Evolutionary conservation across 2,888 invertebrate genomes (phyloP).

Genomic region (Alcis repandata): DNA sequence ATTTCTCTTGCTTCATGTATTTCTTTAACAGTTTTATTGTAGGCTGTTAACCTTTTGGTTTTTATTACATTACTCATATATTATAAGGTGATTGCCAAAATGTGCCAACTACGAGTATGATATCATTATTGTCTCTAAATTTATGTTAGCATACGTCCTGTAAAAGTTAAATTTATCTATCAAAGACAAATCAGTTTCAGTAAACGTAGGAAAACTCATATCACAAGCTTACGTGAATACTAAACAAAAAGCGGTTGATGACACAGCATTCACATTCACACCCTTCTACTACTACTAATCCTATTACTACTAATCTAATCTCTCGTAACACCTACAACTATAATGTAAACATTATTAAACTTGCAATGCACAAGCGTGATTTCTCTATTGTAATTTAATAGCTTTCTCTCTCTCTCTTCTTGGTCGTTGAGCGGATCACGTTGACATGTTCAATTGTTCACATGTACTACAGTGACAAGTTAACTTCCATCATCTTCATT

Average conservation of each 20-base stretch:
- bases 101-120: neutral
- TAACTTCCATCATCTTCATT: neutral
- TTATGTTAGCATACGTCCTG: neutral
- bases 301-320: constrained; percentile 10
- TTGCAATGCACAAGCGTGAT: constrained; percentile 1
- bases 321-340: constrained; percentile 5
- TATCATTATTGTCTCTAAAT: no score
- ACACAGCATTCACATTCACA: no score
- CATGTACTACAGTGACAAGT: neutral
- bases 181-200: no score
- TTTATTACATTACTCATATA: constrained; percentile 17
- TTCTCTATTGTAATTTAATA: constrained; percentile 20
- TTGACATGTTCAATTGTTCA: constrained; percentile 1
- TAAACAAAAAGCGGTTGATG: neutral
- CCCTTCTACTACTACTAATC: no score
- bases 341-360: constrained; percentile 6
- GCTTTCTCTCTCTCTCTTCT: no score
- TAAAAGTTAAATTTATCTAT: neutral
- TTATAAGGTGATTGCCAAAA: neutral
- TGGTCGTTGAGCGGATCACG: constrained; percentile 1
- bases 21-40: constrained; percentile 36
- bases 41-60: constrained; percentile 25
- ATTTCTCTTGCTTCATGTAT: constrained; percentile 50
- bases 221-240: no score
- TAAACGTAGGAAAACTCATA: neutral